Conservation (phyloP, 2,113 vertebrate species). For the Pycnonotus jocosus region DNA sequence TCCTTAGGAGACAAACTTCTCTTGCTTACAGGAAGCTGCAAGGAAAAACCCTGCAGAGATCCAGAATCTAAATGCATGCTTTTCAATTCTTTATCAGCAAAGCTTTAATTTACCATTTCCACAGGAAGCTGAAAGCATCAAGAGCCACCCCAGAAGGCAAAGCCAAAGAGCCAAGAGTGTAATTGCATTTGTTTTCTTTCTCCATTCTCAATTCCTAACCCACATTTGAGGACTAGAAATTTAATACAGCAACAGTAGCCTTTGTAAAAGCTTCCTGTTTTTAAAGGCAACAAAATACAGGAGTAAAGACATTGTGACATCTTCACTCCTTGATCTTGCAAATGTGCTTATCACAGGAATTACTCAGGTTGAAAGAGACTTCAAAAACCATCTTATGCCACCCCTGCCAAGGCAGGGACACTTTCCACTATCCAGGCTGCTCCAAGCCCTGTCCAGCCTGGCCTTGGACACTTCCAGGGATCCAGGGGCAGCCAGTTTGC, state of each 20-base stretch:
- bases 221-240: neutral
- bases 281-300: neutral
- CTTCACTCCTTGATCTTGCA: neutral
- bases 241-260: neutral
- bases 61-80: accelerated
- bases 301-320: neutral
- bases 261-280: neutral
- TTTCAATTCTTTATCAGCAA: neutral
- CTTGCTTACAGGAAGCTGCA: neutral
- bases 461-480: neutral
- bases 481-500: neutral
- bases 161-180: neutral
- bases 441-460: accelerated
- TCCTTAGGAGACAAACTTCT: neutral
- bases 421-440: neutral
- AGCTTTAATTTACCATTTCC: neutral
- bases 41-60: neutral
- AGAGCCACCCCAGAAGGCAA: neutral
- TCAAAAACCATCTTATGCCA: neutral
- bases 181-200: neutral
- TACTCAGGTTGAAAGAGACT: neutral
- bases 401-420: neutral
- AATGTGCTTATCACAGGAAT: neutral
- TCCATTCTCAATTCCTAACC: neutral
- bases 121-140: neutral